Base-by-base conservation (phyloP, 2,797 vertebrate genomes). In the Oreonectes daqikongensis region DNA sequence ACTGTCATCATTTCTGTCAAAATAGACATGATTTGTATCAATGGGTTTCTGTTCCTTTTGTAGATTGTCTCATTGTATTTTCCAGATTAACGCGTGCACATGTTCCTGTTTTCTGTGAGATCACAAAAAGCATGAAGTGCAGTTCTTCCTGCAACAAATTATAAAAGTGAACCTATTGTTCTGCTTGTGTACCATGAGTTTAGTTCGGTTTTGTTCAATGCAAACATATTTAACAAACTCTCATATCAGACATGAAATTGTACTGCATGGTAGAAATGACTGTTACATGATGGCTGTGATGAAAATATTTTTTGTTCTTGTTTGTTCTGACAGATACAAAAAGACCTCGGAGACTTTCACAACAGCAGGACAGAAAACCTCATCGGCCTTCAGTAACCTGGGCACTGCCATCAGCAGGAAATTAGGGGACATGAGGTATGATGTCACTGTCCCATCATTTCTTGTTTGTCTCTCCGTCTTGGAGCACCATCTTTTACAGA, bases 361-460 rank as follows among this genome's bases (percentile, higher is more conserved):
- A 86, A 96, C 97, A 0, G 97, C 97, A 0, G 96, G 98, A 78
- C 96, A 96, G 88, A 98, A 90, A 84, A 98, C 98, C 24, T 90
- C 96, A 0, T 93, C 94, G 5, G 97, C 95, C 26, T 94, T 99
- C 90, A 97, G 87, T 88, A 99, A 93, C 0, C 91, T 99, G 32
- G 95, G 98, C 85, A 95, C 91, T 0, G 92, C 94, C 85, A 95
- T 99, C 91, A 95, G 91, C 90, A 96, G 94, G 92, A 99, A 94
- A 87, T 92, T 99, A 0, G 98, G 94, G 77, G 98, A 99, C 86
- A 96, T 99, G 96, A 99, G 97, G 98, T 99, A 95, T 0, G 1
- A 46, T 8, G 40, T 72, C 64, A 35, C 64, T 74, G n/a, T 63
- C 48, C 24, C 26, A 22, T 75, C n/a, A n/a, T 71, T 61, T 52